Evolutionary conservation across 2,888 invertebrate species (phyloP).

Genomic region (Pollenia griseotomentosa): DNA sequence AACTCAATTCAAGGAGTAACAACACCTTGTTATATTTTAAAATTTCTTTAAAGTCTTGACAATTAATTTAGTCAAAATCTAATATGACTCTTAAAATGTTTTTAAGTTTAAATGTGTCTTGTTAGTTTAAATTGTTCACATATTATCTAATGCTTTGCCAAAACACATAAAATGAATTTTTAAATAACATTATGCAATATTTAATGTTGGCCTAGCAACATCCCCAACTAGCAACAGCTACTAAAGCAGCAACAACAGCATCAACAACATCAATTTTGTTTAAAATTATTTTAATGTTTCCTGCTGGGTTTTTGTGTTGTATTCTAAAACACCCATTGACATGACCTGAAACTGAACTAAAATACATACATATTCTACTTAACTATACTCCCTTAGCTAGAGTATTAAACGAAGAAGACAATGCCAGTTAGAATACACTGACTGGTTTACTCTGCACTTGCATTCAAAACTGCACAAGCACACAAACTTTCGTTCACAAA

Average conservation of each 20-base stretch:
- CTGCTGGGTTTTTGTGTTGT: slow-evolving; percentile 42
- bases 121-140: slow-evolving; percentile 15
- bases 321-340: slow-evolving; percentile 58
- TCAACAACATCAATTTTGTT: slow-evolving; percentile 9
- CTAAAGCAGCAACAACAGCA: not conserved
- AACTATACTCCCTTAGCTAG: slow-evolving; percentile 20
- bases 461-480: not conserved
- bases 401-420: slow-evolving; percentile 7
- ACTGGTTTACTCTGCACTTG: not conserved
- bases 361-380: not conserved
- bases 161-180: slow-evolving; percentile 27
- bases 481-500: not conserved
- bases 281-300: slow-evolving; percentile 37
- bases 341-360: slow-evolving; percentile 46
- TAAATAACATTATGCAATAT: slow-evolving; percentile 34
- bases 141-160: slow-evolving; percentile 39
- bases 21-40: too few species aligned
- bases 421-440: slow-evolving; percentile 8
- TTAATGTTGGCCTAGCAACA: slow-evolving; percentile 24
- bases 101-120: not conserved
- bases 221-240: not conserved
- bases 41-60: too few species aligned
- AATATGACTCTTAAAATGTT: too few species aligned
- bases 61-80: too few species aligned
- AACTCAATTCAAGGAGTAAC: too few species aligned